Percentiles rank a stretch among this genome's conserved stretches.
phyloP scores from a whole-genome alignment of 1,140 invertebrate genomes.

The Phymorhynchus buccinoides region DNA sequence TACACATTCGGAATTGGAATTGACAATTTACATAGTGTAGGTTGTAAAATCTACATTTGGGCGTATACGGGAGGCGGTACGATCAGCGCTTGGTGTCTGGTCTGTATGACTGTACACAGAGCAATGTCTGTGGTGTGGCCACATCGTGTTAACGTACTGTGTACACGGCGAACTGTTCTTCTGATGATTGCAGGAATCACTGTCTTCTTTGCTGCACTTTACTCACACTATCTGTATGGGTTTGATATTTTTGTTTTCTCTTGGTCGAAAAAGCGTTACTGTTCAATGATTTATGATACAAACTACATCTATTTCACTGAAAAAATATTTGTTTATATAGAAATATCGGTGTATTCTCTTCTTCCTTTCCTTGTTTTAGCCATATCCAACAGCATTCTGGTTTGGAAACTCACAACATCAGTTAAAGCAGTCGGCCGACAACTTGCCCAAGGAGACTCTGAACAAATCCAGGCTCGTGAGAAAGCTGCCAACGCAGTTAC shows the following conservation, averaged over 20 bases:
- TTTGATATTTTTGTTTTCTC: no score
- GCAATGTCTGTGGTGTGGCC: constrained; percentile 31
- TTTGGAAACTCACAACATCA: neutral
- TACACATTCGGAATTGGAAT: no score
- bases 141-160: constrained; percentile 10
- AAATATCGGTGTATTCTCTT: neutral
- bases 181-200: neutral
- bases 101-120: constrained; percentile 5
- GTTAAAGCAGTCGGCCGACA: neutral
- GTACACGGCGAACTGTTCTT: neutral
- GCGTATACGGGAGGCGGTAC: no score
- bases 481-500: neutral
- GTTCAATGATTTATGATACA: neutral
- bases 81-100: neutral
- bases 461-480: neutral
- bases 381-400: neutral
- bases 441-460: neutral
- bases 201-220: neutral
- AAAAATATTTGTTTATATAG: neutral
- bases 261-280: neutral
- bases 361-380: neutral
- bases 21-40: neutral
- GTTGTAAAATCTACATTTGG: neutral
- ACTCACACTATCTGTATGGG: neutral
- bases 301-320: neutral